A percentile compares a stretch with the other conserved stretches of the same genome.
Conservation (phyloP, 2,888 invertebrate genomes). For the Lamellibrachia satsuma region DNA sequence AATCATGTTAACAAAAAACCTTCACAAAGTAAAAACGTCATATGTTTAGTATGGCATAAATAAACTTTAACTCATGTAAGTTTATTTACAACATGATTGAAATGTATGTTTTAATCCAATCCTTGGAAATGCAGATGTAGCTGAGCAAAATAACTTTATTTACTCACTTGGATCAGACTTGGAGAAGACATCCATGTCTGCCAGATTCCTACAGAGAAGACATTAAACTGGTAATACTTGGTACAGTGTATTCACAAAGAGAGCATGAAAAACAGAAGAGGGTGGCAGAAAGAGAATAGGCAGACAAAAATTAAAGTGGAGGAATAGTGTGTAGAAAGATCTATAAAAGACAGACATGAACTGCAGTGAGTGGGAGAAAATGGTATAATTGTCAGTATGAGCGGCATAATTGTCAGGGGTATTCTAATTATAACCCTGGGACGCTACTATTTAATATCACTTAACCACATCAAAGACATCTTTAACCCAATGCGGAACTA, state of each 20-base stretch:
- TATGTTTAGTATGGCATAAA: neutral
- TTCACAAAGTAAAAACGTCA: neutral
- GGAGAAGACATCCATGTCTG: constrained; percentile 64
- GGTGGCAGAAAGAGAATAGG: too few relatives aligned
- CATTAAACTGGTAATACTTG: constrained; percentile 18
- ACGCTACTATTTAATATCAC: too few relatives aligned
- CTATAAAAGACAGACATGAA: too few relatives aligned
- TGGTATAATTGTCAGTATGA: too few relatives aligned
- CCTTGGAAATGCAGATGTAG: neutral
- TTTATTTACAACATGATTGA: neutral
- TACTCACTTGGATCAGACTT: constrained; percentile 61
- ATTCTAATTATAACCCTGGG: too few relatives aligned
- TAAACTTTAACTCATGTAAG: neutral
- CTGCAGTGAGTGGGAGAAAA: too few relatives aligned
- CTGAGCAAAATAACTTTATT: neutral
- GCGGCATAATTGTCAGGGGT: too few relatives aligned
- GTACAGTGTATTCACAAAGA: neutral
- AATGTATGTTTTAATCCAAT: neutral
- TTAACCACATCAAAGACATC: too few relatives aligned
- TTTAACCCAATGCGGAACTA: too few relatives aligned
- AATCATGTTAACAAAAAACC: neutral
- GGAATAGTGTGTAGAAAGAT: too few relatives aligned
- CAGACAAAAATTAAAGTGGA: too few relatives aligned
- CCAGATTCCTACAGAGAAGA: constrained; percentile 53
- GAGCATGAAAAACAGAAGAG: too few relatives aligned